These are phyloP conservation scores for Simalia tracyae DNA, from an alignment of 2,797 vertebrate species.

Conservation along the genomic window DNA sequence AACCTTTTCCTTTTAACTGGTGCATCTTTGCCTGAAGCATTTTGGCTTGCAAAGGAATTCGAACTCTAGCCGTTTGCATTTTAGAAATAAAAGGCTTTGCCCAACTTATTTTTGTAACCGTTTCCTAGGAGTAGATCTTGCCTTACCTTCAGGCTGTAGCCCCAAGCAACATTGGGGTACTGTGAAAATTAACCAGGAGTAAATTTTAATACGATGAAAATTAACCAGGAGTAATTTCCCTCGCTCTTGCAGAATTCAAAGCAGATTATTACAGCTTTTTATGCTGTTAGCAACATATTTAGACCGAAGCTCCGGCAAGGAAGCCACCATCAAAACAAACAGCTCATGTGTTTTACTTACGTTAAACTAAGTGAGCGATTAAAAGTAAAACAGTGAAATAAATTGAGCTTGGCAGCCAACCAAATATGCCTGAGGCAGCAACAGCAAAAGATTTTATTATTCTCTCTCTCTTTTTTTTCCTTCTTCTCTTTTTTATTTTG, in stretches of 20 bases:
- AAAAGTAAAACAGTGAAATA: constrained; percentile 28
- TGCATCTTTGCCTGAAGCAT: background rate
- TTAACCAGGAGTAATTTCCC: background rate
- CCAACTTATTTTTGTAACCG: background rate
- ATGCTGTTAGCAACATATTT: constrained; percentile 18
- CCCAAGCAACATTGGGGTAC: background rate
- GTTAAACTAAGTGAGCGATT: constrained; percentile 49
- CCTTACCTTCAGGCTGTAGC: background rate
- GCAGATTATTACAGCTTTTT: background rate
- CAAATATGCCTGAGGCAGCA: constrained; percentile 33
- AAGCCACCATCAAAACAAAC: constrained; percentile 46
- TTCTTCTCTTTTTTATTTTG: constrained; percentile 1
- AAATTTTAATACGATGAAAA: background rate
- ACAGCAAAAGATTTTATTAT: constrained; percentile 21
- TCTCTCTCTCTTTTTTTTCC: constrained; percentile 18
- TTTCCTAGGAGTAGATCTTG: background rate
- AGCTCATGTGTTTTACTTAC: constrained; percentile 45
- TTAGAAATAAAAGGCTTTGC: background rate
- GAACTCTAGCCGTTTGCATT: background rate
- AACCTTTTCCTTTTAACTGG: too few species aligned
- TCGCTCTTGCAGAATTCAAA: background rate
- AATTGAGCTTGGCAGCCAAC: constrained; percentile 39
- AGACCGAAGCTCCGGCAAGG: constrained; percentile 20
- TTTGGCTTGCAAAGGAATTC: background rate
- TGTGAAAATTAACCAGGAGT: background rate